Percentiles rank a stretch among this genome's conserved stretches.
Conservation (phyloP, 2,113 vertebrate species). For the Oreochromis aureus region DNA sequence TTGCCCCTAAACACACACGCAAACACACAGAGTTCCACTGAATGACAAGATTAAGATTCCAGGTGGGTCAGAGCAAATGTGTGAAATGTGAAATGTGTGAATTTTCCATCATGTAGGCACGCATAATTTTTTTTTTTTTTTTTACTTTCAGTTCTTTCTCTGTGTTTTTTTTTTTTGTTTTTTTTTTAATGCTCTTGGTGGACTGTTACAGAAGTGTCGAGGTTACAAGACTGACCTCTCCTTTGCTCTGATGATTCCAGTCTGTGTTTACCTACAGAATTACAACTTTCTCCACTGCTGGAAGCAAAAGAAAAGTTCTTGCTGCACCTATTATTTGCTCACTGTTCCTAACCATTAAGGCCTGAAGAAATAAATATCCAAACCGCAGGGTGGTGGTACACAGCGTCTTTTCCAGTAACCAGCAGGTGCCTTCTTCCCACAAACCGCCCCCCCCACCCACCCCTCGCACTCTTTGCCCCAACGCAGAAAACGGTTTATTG, state of each 20-base stretch:
- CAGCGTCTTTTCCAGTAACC: conserved; percentile 61
- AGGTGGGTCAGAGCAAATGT: conserved; percentile 16
- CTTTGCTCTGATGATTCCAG: conserved; percentile 10
- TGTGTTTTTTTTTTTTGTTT: not conserved
- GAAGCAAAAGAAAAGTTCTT: conserved; percentile 44
- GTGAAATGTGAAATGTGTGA: conserved; percentile 22
- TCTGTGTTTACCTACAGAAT: conserved; percentile 40
- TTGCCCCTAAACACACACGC: not conserved
- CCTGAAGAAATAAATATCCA: conserved; percentile 60
- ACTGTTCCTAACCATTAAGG: conserved; percentile 57
- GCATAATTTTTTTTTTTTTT: not conserved
- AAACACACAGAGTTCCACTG: not conserved
- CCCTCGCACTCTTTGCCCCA: not conserved
- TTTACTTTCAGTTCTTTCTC: not conserved
- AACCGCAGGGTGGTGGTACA: conserved; percentile 52
- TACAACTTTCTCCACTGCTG: conserved; percentile 37
- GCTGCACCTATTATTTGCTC: conserved; percentile 62
- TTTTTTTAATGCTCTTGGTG: not conserved
- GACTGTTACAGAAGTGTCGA: not conserved
- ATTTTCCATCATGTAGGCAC: conserved; percentile 3
- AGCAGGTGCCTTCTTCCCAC: conserved; percentile 59
- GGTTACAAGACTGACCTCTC: conserved; percentile 2
- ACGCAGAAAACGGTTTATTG: conserved; percentile 61
- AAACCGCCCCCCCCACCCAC: not conserved
- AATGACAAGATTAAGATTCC: conserved; percentile 27